These are phyloP conservation scores for Pristionchus maxplancki DNA, from an alignment of 2,888 invertebrate genomes.

Conservation along the genomic window DNA sequence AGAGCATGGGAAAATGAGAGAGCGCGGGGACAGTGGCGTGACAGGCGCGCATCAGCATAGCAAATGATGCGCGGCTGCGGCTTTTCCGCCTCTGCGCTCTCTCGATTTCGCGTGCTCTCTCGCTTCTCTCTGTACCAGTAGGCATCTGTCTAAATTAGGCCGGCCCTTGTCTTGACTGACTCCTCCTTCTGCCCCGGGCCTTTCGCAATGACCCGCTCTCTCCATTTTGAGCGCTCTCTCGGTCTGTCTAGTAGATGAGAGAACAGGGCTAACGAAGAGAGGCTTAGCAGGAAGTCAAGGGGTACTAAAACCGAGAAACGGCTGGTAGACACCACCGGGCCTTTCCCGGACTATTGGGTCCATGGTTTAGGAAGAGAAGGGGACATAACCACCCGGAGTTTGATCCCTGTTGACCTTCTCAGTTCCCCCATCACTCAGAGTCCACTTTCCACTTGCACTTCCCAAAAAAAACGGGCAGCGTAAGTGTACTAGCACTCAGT, in stretches of 20 bases:
- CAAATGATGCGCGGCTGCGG: neutral
- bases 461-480: too few species aligned
- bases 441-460: too few species aligned
- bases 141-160: constrained; percentile 38
- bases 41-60: constrained; percentile 22
- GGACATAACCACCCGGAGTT: too few species aligned
- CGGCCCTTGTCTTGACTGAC: neutral
- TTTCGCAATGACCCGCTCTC: constrained; percentile 11
- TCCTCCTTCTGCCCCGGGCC: neutral
- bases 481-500: too few species aligned
- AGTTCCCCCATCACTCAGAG: neutral
- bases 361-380: too few species aligned
- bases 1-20: neutral
- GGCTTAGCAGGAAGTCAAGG: neutral
- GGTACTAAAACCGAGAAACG: neutral
- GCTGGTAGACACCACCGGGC: neutral
- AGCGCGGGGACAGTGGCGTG: neutral
- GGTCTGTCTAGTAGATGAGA: neutral
- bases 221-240: neutral
- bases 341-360: neutral
- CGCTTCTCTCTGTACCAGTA: neutral
- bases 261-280: neutral
- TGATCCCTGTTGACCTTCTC: neutral
- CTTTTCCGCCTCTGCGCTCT: neutral
- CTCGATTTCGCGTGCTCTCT: neutral